Evolutionary conservation across 2,888 invertebrate genomes (phyloP), one percentile per base, ranked within the genome.

Genomic region (Yponomeuta evonymella): DNA sequence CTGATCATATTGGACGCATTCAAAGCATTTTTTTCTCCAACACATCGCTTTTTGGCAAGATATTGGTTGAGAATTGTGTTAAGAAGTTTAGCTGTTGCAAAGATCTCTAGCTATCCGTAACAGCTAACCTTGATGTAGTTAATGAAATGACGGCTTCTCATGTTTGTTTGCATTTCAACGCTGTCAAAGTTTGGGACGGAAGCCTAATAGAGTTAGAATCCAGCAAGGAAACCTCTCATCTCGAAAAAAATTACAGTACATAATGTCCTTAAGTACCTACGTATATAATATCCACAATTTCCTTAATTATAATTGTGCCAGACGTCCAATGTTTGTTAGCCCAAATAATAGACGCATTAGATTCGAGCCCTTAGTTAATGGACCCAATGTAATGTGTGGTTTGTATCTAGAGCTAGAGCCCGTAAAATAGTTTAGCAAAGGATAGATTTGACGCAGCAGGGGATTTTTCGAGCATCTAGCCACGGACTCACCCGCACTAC

Each of bases 1-100:
- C 83, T 87, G 79, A 83, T 87, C 88, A 89, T 89, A 86, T 81
- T 81, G 79, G 86, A 79, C 83, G 86, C 90, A 89, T 88, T 82
- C 77, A 81, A 81, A 81, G 83, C 86, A 88, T 87, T 86, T 83
- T 82, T 58, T 83, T 81, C 82, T 85, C 79, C 76, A 86, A 86
- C 88, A 90, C 90, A 91, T 90, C 85, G 92, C 91, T 92, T 91
- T 84, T 78, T 87, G 83, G 88, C 85, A 85, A 79, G 83, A 79
- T 83, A 83, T 81, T 79, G 79, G 78, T 79, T 80, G 83, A 77
- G 75, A 77, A 79, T 73, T 74, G 76, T 76, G 78, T 77, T 78
- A 75, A 75, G 76, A 87, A 89, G 88, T 80, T 89, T 89, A 87
- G 89, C 87, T 86, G 87, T 89, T 83, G 79, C 78, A 73, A 73